A percentile compares a stretch with the other conserved stretches of the same genome.
These are phyloP conservation scores for Lagopus muta DNA, from an alignment of 2,113 vertebrate species.

Conservation along the genomic window DNA sequence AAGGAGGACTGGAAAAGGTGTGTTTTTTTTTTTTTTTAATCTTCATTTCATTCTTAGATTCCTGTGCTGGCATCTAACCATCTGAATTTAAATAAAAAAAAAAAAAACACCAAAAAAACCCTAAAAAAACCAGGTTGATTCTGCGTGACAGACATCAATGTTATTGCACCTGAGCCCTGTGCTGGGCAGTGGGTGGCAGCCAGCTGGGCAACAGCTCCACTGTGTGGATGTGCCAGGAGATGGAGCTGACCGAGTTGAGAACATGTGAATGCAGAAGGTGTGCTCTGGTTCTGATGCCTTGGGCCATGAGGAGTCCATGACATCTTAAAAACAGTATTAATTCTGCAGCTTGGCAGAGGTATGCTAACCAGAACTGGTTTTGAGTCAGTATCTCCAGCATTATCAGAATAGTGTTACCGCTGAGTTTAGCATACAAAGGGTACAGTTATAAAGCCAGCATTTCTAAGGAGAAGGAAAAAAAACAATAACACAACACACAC, in stretches of 20 bases:
- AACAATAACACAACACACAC: background rate
- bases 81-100: background rate
- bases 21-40: background rate
- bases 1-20: background rate
- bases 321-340: background rate
- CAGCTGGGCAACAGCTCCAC: background rate
- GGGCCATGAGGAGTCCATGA: background rate
- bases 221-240: background rate
- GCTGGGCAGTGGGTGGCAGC: background rate
- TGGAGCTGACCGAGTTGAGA: background rate
- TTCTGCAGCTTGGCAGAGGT: background rate
- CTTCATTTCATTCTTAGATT: background rate
- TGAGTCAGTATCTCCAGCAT: background rate
- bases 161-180: rapidly evolving
- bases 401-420: constrained; percentile 22
- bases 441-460: constrained; percentile 58
- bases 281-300: background rate
- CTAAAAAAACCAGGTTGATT: background rate
- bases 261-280: background rate
- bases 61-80: background rate
- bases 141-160: rapidly evolving
- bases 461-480: constrained; percentile 43
- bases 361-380: background rate
- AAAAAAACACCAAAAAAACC: no score
- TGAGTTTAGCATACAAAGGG: background rate